Conservation (phyloP, 2,113 vertebrate genomes). For the Oncorhynchus keta region DNA sequence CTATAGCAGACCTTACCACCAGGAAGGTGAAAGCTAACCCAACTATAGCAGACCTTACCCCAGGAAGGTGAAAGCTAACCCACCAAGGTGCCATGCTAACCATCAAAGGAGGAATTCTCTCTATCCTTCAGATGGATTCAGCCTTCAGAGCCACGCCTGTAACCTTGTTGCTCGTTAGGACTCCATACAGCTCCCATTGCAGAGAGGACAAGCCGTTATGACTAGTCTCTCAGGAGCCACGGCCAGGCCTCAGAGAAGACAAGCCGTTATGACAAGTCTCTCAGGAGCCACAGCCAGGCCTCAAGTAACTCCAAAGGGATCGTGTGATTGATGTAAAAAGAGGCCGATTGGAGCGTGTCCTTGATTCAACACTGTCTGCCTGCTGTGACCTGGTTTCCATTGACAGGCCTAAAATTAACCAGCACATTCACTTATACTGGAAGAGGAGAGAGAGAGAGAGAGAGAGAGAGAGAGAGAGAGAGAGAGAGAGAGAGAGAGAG, state of each 20-base stretch:
- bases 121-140: slow-evolving; percentile 61
- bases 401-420: slow-evolving; percentile 73
- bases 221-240: slow-evolving; percentile 66
- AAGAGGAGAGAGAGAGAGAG: too few species aligned
- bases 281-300: slow-evolving; percentile 47
- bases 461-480: too few species aligned
- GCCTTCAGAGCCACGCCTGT: slow-evolving; percentile 32
- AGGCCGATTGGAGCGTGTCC: slow-evolving; percentile 68
- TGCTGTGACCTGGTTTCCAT: slow-evolving; percentile 72
- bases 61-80: too few species aligned
- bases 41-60: too few species aligned
- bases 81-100: slow-evolving; percentile 38
- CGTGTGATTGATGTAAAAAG: slow-evolving; percentile 71
- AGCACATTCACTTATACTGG: background rate
- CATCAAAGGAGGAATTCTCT: slow-evolving; percentile 66
- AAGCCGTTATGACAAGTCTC: slow-evolving; percentile 74
- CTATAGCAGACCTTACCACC: too few species aligned
- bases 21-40: too few species aligned
- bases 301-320: slow-evolving; percentile 63
- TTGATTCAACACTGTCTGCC: slow-evolving; percentile 61
- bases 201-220: slow-evolving; percentile 73
- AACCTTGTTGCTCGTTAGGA: slow-evolving; percentile 72
- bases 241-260: slow-evolving; percentile 54
- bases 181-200: slow-evolving; percentile 76
- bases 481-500: too few species aligned